These are phyloP conservation scores for Opisthograptis luteolata DNA, from an alignment of 2,888 invertebrate species.

Conservation along the genomic window DNA sequence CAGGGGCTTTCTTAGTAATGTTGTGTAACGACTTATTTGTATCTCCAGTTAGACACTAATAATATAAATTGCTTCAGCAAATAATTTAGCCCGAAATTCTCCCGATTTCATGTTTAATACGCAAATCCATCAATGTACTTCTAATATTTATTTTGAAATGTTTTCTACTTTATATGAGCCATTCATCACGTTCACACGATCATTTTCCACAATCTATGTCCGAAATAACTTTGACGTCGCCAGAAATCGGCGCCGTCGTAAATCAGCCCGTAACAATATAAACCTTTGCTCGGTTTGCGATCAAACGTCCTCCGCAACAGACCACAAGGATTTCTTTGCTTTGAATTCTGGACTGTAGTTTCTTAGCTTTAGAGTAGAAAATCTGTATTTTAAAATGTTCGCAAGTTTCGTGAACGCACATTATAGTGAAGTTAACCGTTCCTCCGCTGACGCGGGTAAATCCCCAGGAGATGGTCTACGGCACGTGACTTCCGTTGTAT, in stretches of 20 bases:
- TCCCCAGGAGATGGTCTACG: constrained; percentile 44
- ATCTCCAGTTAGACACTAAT: not conserved
- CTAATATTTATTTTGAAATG: constrained; percentile 9
- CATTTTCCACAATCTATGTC: constrained; percentile 28
- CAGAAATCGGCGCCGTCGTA: constrained; percentile 40
- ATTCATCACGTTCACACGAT: constrained; percentile 19
- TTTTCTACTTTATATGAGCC: constrained; percentile 14
- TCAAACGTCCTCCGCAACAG: constrained; percentile 24
- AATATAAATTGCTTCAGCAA: constrained; percentile 3
- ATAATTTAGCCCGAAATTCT: constrained; percentile 7
- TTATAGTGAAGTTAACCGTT: constrained; percentile 43
- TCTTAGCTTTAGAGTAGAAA: constrained; percentile 15
- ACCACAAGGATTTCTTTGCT: constrained; percentile 11
- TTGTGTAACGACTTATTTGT: not conserved
- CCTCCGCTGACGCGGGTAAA: constrained; percentile 52
- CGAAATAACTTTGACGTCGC: constrained; percentile 40
- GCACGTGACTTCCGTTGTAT: constrained; percentile 41
- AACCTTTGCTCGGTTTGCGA: constrained; percentile 31
- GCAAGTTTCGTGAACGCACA: not conserved
- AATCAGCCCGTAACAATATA: constrained; percentile 44
- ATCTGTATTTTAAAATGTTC: constrained; percentile 5
- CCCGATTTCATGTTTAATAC: constrained; percentile 8
- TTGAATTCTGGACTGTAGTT: constrained; percentile 7
- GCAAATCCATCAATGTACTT: constrained; percentile 5
- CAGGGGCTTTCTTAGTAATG: constrained; percentile 10